Conservation (phyloP, 2,797 vertebrate genomes). For the Apogon talboti region DNA sequence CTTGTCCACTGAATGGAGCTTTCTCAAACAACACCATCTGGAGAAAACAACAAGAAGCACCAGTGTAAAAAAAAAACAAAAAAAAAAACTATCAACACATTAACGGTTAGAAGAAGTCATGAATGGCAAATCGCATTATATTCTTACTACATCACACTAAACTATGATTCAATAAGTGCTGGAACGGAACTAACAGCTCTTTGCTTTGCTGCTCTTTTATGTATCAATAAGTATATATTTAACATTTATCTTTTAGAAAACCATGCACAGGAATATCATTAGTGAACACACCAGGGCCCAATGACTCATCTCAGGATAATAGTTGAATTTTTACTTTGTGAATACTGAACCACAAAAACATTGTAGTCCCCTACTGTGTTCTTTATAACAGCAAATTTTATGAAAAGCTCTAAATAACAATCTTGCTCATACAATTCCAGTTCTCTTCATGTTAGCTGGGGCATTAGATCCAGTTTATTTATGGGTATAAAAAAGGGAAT, state of each 20-base stretch:
- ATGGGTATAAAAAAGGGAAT: slow-evolving; percentile 9
- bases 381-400: background rate
- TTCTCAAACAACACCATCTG: slow-evolving; percentile 91
- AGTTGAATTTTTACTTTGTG: slow-evolving; percentile 1
- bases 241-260: slow-evolving; percentile 9
- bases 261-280: background rate
- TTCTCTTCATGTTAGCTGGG: slow-evolving; percentile 4
- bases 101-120: slow-evolving; percentile 2
- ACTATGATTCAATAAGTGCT: slow-evolving; percentile 11
- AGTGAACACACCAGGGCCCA: slow-evolving; percentile 4
- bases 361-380: background rate
- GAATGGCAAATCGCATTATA: slow-evolving; percentile 4
- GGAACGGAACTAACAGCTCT: background rate
- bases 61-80: slow-evolving; percentile 2
- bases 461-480: slow-evolving; percentile 2
- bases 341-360: slow-evolving; percentile 7
- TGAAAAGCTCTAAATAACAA: background rate
- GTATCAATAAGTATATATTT: background rate
- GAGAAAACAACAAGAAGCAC: slow-evolving; percentile 23
- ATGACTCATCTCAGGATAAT: slow-evolving; percentile 6
- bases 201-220: background rate
- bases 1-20: slow-evolving; percentile 78
- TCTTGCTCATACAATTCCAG: background rate
- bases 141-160: slow-evolving; percentile 16
- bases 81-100: background rate